These are phyloP conservation scores for Dicranocentrus wangi DNA, from an alignment of 2,888 invertebrate genomes.

Conservation along the genomic window DNA sequence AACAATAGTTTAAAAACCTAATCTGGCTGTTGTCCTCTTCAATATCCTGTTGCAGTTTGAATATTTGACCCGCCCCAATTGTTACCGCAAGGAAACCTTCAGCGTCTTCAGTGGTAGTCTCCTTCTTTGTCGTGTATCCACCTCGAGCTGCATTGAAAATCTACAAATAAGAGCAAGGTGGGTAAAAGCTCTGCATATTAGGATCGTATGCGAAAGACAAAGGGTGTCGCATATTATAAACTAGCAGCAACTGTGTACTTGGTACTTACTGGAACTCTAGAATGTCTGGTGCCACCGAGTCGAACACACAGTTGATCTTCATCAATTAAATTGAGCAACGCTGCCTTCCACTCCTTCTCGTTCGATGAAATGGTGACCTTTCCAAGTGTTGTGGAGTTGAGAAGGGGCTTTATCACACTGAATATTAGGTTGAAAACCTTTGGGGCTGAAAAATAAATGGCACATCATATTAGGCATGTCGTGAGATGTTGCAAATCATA, in stretches of 20 bases:
- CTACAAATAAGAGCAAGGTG: constrained; percentile 23
- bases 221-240: too few relatives aligned
- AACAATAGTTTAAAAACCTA: constrained; percentile 43
- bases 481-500: too few relatives aligned
- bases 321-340: constrained; percentile 42
- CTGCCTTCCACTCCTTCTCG: constrained; percentile 60
- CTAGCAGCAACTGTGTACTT: too few relatives aligned
- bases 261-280: constrained; percentile 47
- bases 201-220: too few relatives aligned
- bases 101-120: constrained; percentile 15
- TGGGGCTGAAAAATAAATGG: constrained; percentile 59
- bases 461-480: too few relatives aligned
- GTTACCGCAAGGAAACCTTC: constrained; percentile 58
- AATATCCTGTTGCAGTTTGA: constrained; percentile 62
- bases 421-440: constrained; percentile 67
- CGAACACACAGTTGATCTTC: constrained; percentile 54
- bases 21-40: constrained; percentile 31
- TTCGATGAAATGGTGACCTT: constrained; percentile 64
- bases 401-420: constrained; percentile 64
- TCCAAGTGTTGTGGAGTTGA: constrained; percentile 65
- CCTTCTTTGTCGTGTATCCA: constrained; percentile 19
- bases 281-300: constrained; percentile 56
- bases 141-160: constrained; percentile 51
- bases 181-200: too few relatives aligned
- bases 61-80: constrained; percentile 60